Conservation (phyloP, 2,888 invertebrate species). For the Mythimna ferrago region DNA sequence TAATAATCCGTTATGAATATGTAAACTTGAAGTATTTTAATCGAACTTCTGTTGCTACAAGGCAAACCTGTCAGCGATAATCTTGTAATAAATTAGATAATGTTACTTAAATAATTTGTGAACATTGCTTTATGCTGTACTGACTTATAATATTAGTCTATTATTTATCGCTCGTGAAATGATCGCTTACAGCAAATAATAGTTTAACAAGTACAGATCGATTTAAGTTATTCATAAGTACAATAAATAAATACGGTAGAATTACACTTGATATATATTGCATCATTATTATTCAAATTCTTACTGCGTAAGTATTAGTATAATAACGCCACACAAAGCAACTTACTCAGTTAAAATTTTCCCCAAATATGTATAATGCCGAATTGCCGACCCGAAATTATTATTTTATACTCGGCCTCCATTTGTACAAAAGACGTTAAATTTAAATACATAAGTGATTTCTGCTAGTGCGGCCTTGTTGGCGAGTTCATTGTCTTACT, state of each 20-base stretch:
- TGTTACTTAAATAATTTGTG: conserved; percentile 43
- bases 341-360: conserved; percentile 1
- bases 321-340: background rate
- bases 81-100: conserved; percentile 70
- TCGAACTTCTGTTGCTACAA: conserved; percentile 73
- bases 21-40: conserved; percentile 66
- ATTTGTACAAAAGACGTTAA: conserved; percentile 49
- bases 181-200: conserved; percentile 29
- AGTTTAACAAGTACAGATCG: conserved; percentile 30
- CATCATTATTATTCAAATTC: conserved; percentile 15
- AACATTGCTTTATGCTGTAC: conserved; percentile 36
- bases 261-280: conserved; percentile 33
- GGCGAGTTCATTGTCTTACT: conserved; percentile 68
- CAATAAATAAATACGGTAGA: conserved; percentile 9
- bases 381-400: conserved; percentile 33
- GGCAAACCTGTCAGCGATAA: conserved; percentile 73
- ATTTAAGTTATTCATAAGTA: conserved; percentile 31
- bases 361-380: conserved; percentile 1
- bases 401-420: conserved; percentile 44
- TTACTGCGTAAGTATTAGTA: background rate
- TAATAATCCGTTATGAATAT: conserved; percentile 61
- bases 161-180: conserved; percentile 64
- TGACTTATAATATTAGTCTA: conserved; percentile 45
- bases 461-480: conserved; percentile 67
- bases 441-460: conserved; percentile 55